These are phyloP conservation scores for Sthenelais limicola DNA, from an alignment of 2,888 invertebrate genomes.

Conservation along the genomic window DNA sequence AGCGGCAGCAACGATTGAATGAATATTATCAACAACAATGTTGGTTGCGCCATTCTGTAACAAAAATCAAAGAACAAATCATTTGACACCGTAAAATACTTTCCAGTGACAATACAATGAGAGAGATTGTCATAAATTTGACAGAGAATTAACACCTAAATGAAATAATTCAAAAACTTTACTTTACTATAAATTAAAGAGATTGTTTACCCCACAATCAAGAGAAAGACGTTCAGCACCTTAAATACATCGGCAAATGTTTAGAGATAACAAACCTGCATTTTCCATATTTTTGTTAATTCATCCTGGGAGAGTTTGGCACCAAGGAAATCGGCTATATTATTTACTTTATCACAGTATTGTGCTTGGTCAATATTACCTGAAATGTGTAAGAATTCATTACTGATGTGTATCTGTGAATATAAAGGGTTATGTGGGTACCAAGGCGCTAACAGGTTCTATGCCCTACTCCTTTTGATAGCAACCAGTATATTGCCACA, in stretches of 20 bases:
- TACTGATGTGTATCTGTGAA: no score
- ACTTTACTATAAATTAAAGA: no score
- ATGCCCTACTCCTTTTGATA: no score
- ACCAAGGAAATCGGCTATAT: conserved; percentile 74
- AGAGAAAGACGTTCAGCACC: not conserved
- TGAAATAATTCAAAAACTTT: no score
- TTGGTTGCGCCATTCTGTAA: conserved; percentile 72
- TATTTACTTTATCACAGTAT: conserved; percentile 75
- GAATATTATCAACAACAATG: conserved; percentile 75
- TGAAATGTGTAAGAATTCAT: no score
- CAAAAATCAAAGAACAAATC: conserved; percentile 15
- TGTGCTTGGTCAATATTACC: conserved; percentile 74
- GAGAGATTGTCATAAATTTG: no score
- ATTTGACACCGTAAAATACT: no score
- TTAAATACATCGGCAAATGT: not conserved
- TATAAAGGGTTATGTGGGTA: no score
- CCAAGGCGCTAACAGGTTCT: no score
- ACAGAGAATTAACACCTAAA: no score
- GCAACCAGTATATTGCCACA: no score
- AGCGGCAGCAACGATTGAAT: conserved; percentile 74
- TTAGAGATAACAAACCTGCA: conserved; percentile 68
- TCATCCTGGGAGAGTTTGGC: conserved; percentile 73
- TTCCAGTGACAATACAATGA: no score
- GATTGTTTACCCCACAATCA: not conserved
- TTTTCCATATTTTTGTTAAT: conserved; percentile 74